Percentiles rank a stretch among this genome's conserved stretches.
phyloP scores from a whole-genome alignment of 2,797 vertebrate species.

The Enteromius paludinosus region DNA sequence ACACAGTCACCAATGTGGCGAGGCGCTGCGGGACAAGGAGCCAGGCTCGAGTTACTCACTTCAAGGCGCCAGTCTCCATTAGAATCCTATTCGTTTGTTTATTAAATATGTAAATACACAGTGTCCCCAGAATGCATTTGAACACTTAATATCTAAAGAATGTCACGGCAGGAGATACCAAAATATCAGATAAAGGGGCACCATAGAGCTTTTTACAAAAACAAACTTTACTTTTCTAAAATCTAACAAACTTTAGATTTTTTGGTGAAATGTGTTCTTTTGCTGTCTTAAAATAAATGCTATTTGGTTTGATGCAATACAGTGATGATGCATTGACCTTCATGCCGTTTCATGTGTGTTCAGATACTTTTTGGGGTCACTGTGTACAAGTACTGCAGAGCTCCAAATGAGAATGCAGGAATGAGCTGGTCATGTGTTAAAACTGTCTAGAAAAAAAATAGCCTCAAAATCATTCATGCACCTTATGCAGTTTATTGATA shows the following conservation, averaged over 20 bases:
- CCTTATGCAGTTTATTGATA: constrained; percentile 7
- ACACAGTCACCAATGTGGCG: constrained; percentile 43
- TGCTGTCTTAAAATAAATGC: constrained; percentile 6
- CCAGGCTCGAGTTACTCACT: constrained; percentile 52
- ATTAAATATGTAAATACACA: neutral
- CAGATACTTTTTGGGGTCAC: constrained; percentile 6
- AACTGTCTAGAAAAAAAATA: neutral
- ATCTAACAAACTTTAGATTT: neutral
- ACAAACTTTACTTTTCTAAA: neutral
- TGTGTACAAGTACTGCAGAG: constrained; percentile 4
- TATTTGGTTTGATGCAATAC: neutral
- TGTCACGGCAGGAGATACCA: neutral
- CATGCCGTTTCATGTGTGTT: neutral
- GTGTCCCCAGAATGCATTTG: neutral
- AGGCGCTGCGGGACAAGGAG: constrained; percentile 23
- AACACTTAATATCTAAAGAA: neutral
- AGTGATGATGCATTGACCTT: neutral
- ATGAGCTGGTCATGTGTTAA: constrained; percentile 9
- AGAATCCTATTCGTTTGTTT: constrained; percentile 14
- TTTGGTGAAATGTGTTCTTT: neutral
- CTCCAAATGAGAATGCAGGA: constrained; percentile 7
- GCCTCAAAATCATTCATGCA: constrained; percentile 9
- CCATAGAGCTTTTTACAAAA: neutral
- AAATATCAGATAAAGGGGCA: neutral
- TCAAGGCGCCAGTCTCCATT: constrained; percentile 30